Evolutionary conservation across 2,797 vertebrate species (phyloP).

Genomic region (Antennarius maculatus): DNA sequence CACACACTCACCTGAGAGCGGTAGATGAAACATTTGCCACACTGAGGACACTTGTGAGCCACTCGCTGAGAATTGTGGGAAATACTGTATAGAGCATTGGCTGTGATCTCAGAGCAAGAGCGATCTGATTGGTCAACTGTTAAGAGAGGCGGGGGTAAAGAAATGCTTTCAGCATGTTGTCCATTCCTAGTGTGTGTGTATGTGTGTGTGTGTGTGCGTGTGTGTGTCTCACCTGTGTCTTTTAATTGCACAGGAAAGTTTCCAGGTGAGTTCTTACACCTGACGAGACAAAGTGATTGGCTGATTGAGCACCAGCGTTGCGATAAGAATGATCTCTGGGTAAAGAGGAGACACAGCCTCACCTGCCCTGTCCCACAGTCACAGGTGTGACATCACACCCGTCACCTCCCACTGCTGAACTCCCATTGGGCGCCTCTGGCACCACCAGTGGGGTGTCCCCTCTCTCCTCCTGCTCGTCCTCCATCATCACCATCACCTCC

Average conservation of each 20-base stretch:
- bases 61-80: conserved; percentile 72
- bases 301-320: neutral
- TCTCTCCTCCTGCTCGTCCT: conserved; percentile 41
- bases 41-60: conserved; percentile 78
- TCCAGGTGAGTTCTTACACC: conserved; percentile 40
- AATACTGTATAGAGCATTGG: conserved; percentile 42
- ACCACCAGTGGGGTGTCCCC: neutral
- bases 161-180: neutral
- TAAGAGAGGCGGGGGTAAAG: neutral
- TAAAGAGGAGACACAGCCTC: neutral
- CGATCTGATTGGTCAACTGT: conserved; percentile 44
- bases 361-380: conserved; percentile 37
- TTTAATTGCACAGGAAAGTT: conserved; percentile 22
- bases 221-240: conserved; percentile 31
- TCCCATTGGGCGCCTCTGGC: conserved; percentile 24
- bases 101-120: conserved; percentile 26
- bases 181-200: neutral
- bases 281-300: conserved; percentile 12
- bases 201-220: conserved; percentile 15
- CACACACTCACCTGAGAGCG: conserved; percentile 70
- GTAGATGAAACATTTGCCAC: conserved; percentile 78
- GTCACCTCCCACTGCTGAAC: neutral
- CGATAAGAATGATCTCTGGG: neutral
- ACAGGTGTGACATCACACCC: neutral
- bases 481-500: conserved; percentile 52